phyloP scores from a whole-genome alignment of 2,113 vertebrate species.

The Prietella phreatophila region DNA sequence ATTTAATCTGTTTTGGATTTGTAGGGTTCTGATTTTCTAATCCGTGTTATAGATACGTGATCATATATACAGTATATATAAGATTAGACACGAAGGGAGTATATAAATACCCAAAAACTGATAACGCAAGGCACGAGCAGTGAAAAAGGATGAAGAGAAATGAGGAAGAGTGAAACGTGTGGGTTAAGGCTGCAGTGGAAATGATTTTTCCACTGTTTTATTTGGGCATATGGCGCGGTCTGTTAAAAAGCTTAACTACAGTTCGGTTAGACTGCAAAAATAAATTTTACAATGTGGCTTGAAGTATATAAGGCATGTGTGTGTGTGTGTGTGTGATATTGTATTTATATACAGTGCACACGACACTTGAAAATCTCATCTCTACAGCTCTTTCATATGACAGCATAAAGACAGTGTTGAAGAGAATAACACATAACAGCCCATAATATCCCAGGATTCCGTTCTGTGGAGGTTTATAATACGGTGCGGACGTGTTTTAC shows the following conservation, averaged over 20 bases:
- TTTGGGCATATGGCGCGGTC: not conserved
- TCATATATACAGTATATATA: not conserved
- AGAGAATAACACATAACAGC: not conserved
- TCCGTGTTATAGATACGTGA: not conserved
- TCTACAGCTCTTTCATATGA: not conserved
- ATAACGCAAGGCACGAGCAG: not conserved
- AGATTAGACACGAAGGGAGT: not conserved
- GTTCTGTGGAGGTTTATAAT: not conserved
- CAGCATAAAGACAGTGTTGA: not conserved
- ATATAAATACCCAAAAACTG: not conserved
- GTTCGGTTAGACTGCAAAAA: not conserved
- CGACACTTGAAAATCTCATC: not conserved
- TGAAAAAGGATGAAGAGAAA: not conserved
- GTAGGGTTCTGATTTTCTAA: not conserved
- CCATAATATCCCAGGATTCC: not conserved
- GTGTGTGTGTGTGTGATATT: not conserved
- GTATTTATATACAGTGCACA: not conserved
- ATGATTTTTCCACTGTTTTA: conserved; percentile 4
- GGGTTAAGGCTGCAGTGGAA: not conserved
- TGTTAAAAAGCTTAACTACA: not conserved
- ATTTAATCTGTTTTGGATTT: not conserved
- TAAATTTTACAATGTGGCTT: not conserved
- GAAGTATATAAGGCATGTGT: not conserved
- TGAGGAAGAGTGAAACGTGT: not conserved
- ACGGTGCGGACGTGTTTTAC: not conserved